These are phyloP conservation scores for Mustela lutreola DNA, from an alignment of 2,113 vertebrate species.

Conservation along the genomic window DNA sequence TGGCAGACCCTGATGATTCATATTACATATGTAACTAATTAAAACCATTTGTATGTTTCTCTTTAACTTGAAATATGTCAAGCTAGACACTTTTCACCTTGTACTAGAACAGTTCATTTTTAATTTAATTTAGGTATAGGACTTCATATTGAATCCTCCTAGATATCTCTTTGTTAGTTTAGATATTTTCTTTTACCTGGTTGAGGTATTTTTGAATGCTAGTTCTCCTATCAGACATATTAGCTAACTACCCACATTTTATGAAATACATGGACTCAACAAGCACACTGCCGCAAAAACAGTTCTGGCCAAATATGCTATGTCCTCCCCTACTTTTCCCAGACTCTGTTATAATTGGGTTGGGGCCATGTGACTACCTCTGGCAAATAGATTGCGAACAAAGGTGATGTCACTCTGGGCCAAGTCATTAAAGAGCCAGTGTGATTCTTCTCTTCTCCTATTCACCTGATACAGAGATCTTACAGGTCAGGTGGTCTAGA, in stretches of 20 bases:
- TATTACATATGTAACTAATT: neutral
- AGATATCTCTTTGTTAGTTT: neutral
- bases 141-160: neutral
- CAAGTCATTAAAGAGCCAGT: neutral
- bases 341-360: neutral
- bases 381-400: neutral
- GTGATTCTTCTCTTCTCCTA: neutral
- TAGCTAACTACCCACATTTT: neutral
- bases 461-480: neutral
- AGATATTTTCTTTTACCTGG: neutral
- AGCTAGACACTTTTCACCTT: neutral
- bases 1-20: neutral
- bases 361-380: neutral
- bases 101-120: neutral
- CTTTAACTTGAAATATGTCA: constrained; percentile 1
- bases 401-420: neutral
- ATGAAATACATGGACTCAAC: neutral
- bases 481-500: neutral
- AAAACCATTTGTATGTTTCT: neutral
- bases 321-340: neutral
- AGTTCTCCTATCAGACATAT: neutral
- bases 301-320: neutral
- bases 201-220: constrained; percentile 28
- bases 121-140: neutral
- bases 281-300: neutral